phyloP scores from a whole-genome alignment of 2,888 invertebrate genomes.

The Plagodis dolabraria region DNA sequence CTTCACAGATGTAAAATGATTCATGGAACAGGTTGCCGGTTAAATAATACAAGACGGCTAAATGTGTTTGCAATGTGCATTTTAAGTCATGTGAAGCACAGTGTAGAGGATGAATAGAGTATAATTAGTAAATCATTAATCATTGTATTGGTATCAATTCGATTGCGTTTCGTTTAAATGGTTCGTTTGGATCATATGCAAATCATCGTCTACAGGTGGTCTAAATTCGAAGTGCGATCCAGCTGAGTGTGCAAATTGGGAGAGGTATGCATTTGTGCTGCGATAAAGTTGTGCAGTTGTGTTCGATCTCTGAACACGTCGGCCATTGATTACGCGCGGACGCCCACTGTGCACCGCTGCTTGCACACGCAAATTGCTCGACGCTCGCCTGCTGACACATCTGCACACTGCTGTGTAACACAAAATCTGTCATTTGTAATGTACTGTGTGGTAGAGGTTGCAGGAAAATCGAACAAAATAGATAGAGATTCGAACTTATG shows the following conservation, averaged over 20 bases:
- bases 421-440: constrained; percentile 6
- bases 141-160: constrained; percentile 13
- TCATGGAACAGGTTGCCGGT: constrained; percentile 41
- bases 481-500: no score
- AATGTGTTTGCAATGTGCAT: constrained; percentile 10
- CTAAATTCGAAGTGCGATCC: constrained; percentile 45
- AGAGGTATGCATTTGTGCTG: constrained; percentile 32
- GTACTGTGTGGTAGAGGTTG: no score
- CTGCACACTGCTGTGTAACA: constrained; percentile 49
- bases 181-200: constrained; percentile 33
- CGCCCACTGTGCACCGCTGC: constrained; percentile 74
- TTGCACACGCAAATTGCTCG: constrained; percentile 75
- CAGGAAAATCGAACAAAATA: no score
- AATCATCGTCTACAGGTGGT: constrained; percentile 36
- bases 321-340: constrained; percentile 70
- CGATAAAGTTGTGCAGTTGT: constrained; percentile 41
- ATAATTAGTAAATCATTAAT: constrained; percentile 18
- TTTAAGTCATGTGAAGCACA: neutral
- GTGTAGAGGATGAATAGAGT: neutral
- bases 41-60: constrained; percentile 35
- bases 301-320: constrained; percentile 63
- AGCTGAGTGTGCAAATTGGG: constrained; percentile 51
- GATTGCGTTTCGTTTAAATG: constrained; percentile 28
- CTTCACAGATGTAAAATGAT: constrained; percentile 51
- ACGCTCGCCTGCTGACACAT: constrained; percentile 70